Conservation (phyloP, 2,888 invertebrate species). For the Cataglyphis rosenhaueri region DNA sequence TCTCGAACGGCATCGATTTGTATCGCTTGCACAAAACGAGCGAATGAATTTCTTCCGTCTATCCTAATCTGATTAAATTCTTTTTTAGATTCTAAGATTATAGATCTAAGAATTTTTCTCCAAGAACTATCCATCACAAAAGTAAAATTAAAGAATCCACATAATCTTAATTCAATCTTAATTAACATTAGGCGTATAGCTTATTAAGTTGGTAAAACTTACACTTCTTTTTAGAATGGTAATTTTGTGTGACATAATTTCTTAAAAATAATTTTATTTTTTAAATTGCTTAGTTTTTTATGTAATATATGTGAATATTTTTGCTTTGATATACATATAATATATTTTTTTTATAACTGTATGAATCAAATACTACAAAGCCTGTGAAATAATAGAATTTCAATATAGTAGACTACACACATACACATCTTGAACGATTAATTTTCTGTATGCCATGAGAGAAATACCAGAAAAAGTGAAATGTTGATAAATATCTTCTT, state of each 20-base stretch:
- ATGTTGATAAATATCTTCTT: constrained; percentile 41
- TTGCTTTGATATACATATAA: neutral
- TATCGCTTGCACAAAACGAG: neutral
- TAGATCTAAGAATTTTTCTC: neutral
- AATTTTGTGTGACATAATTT: no score
- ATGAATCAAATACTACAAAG: neutral
- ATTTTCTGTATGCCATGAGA: neutral
- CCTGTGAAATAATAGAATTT: neutral
- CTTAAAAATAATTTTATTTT: neutral
- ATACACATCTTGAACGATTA: neutral
- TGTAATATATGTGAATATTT: neutral
- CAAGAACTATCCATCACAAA: neutral
- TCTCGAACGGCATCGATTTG: constrained; percentile 37
- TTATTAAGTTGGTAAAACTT: neutral
- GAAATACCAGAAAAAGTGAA: constrained; percentile 18
- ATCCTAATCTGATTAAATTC: neutral
- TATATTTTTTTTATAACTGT: neutral
- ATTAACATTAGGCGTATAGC: neutral
- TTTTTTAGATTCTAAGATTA: neutral
- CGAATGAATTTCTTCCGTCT: constrained; percentile 5
- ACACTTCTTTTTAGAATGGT: neutral
- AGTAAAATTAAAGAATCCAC: neutral
- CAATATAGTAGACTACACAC: neutral
- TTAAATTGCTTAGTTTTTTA: neutral
- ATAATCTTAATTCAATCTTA: neutral